Evolutionary conservation across 92 coral and sea anemone genomes (phyloP).

Genomic region (Heliopora coerulea): DNA sequence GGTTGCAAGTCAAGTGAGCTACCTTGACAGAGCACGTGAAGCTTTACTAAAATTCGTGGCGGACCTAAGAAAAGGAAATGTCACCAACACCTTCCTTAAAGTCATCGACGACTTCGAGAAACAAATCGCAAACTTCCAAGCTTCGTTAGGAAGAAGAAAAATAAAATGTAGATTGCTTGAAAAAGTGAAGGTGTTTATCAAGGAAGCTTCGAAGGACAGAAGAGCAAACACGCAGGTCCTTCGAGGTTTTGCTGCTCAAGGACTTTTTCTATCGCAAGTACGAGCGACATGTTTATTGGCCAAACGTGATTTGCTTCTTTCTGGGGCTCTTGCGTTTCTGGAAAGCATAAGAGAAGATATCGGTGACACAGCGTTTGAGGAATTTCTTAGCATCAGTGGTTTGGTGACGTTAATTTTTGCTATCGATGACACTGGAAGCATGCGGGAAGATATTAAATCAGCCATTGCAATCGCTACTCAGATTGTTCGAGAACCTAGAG

Average conservation of each 20-base stretch:
- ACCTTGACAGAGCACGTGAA: conserved; percentile 7
- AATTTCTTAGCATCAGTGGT: conserved; percentile 18
- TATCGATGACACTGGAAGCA: too few relatives aligned
- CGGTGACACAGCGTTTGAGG: conserved; percentile 15
- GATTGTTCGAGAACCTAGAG: conserved; percentile 38
- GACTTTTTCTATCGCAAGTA: conserved; percentile 1
- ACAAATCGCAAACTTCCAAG: conserved; percentile 17
- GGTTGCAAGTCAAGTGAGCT: neutral
- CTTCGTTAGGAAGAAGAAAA: conserved; percentile 6
- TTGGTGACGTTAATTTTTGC: too few relatives aligned
- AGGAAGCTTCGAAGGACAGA: conserved; percentile 21
- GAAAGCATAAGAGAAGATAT: neutral
- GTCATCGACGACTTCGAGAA: conserved; percentile 18
- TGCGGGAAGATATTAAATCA: too few relatives aligned
- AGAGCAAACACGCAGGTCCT: conserved; percentile 5
- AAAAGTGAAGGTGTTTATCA: neutral
- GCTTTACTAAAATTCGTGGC: neutral
- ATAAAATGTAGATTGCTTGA: neutral
- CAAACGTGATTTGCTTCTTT: too few relatives aligned
- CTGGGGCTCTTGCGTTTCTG: neutral
- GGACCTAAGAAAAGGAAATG: conserved; percentile 1
- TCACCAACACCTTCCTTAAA: conserved; percentile 23
- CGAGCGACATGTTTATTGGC: too few relatives aligned
- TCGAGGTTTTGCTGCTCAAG: conserved; percentile 5
- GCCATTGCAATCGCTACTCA: conserved; percentile 44